Evolutionary conservation across 1,140 invertebrate species (phyloP), one percentile per base, ranked within the genome.

Genomic region (Akabosia matsudoensis): DNA sequence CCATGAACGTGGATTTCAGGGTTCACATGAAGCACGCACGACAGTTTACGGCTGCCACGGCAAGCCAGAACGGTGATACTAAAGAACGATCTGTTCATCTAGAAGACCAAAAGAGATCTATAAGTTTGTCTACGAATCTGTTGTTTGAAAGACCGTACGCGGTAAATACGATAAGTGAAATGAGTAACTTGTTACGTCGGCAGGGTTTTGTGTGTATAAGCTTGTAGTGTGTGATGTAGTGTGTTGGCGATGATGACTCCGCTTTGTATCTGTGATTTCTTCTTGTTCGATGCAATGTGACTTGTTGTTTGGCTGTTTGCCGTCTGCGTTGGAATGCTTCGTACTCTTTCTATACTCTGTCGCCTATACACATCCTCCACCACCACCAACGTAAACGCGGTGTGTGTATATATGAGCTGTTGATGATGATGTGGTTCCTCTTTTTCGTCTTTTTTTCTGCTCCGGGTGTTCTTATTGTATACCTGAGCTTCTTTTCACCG

Each of bases 391-490:
- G 31, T 31, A 67, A 30, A 30, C 3, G 31, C 31, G 24, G 24
- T 67, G n/a, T 67, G 24, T 67, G 61, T 67, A 30, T 67, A 22
- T n/a, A n/a, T n/a, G n/a, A n/a, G n/a, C n/a, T n/a, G 54, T 61
- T 61, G 54, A 24, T 67, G 61, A 31, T 67, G 61, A 67, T 67
- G 61, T 67, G 61, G 61, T 67, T 67, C 61, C 61, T 67, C 30
- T 67, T 67, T 67, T 67, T 31, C 30, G 24, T 67, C 22, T 3
- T 31, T 61, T 14, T 24, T 61, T 24, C 54, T 61, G 24, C 54
- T 61, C 54, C 54, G 54, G 54, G 54, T 61, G 14, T 24, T 61
- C 13, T 61, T 67, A 28, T 30, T 67, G 28, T 67, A 67, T 67
- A 67, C 54, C 54, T 56, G 54, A 56, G 54, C 54, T 56, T 56